Evolutionary conservation across 2,797 vertebrate genomes (phyloP).

Genomic region (Amniataba percoides): DNA sequence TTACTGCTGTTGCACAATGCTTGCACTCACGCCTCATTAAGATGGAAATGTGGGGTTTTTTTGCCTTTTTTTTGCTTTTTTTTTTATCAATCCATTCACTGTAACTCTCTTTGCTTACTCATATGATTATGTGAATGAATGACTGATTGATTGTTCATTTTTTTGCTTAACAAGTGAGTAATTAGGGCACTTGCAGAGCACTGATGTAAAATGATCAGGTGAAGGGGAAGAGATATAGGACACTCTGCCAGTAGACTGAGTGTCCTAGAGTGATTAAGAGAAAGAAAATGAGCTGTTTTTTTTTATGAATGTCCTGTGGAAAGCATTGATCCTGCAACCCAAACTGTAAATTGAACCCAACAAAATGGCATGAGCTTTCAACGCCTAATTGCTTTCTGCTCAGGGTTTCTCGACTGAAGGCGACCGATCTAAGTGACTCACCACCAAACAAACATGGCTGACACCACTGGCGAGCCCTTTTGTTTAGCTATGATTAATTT

Average conservation of each 20-base stretch:
- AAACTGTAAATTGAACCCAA: constrained; percentile 88
- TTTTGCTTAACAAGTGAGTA: constrained; percentile 29
- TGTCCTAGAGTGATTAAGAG: constrained; percentile 56
- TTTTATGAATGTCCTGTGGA: constrained; percentile 78
- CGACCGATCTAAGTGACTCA: constrained; percentile 84
- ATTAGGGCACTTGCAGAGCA: background rate
- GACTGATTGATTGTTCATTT: constrained; percentile 32
- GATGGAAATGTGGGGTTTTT: constrained; percentile 29
- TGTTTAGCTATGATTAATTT: constrained; percentile 58
- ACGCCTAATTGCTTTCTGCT: constrained; percentile 88
- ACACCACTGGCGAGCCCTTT: constrained; percentile 37
- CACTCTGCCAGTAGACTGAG: constrained; percentile 45
- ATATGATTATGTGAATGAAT: constrained; percentile 7
- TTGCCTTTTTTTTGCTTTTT: constrained; percentile 22
- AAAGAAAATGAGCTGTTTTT: constrained; percentile 56
- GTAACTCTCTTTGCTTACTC: constrained; percentile 23
- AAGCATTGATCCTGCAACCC: constrained; percentile 82
- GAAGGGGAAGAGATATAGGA: constrained; percentile 14
- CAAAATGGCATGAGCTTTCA: constrained; percentile 86
- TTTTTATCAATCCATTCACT: constrained; percentile 64
- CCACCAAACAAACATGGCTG: constrained; percentile 60
- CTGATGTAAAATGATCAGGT: background rate
- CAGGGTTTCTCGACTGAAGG: constrained; percentile 85
- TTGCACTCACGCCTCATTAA: constrained; percentile 51
- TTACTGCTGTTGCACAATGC: constrained; percentile 52